phyloP scores from a whole-genome alignment of 1,140 invertebrate species.

The Paracyclopina nana region DNA sequence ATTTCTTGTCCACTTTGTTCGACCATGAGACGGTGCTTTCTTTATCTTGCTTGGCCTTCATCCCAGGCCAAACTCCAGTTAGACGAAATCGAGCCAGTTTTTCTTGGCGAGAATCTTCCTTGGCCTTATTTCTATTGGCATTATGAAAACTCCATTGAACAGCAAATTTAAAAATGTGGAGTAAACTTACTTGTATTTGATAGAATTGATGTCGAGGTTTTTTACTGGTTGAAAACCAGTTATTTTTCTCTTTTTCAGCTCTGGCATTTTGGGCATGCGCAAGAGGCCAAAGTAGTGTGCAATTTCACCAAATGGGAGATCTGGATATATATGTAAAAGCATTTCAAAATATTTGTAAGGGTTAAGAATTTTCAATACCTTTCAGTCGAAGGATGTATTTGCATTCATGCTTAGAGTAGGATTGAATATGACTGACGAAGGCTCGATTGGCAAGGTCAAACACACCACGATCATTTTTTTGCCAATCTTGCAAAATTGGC shows the following conservation, averaged over 20 bases:
- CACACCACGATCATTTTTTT: background rate
- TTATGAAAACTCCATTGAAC: constrained; percentile 12
- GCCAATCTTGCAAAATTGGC: too few species aligned
- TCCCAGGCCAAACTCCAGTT: constrained; percentile 54
- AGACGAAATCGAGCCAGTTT: constrained; percentile 48
- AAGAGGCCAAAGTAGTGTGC: constrained; percentile 73
- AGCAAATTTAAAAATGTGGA: background rate
- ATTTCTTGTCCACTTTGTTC: constrained; percentile 48
- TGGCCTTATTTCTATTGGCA: constrained; percentile 41
- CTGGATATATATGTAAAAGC: constrained; percentile 25
- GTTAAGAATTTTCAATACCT: constrained; percentile 25
- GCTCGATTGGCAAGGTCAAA: constrained; percentile 45
- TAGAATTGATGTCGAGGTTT: constrained; percentile 46
- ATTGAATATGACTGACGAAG: constrained; percentile 83
- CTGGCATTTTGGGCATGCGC: constrained; percentile 81
- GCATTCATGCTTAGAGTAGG: constrained; percentile 91
- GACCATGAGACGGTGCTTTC: constrained; percentile 52
- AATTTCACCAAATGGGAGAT: constrained; percentile 63
- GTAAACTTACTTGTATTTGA: constrained; percentile 40
- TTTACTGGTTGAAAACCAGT: constrained; percentile 40
- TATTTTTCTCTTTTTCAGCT: constrained; percentile 49
- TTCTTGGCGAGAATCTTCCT: constrained; percentile 46
- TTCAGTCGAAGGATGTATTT: constrained; percentile 66
- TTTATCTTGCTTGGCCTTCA: constrained; percentile 36
- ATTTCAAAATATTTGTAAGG: constrained; percentile 9